phyloP scores from a whole-genome alignment of 2,888 invertebrate species.

The Hydrotaea cyrtoneurina region DNA sequence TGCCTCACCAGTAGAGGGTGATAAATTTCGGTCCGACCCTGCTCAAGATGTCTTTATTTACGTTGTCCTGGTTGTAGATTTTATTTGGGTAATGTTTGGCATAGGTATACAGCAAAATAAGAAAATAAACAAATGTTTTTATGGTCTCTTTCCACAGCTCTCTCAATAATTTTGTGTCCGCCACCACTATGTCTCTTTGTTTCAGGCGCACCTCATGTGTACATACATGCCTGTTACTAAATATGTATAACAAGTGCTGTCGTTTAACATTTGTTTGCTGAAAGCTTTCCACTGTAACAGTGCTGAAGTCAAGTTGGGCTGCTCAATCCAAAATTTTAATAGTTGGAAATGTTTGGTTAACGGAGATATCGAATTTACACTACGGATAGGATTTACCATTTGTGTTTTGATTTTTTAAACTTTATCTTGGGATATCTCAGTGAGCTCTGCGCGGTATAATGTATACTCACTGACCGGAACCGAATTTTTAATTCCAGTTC shows the following conservation, averaged over 20 bases:
- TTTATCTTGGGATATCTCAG: no score
- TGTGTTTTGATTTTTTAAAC: no score
- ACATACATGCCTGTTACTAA: background rate
- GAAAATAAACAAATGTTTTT: background rate
- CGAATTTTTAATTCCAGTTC: no score
- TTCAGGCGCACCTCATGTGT: background rate
- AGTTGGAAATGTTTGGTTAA: no score
- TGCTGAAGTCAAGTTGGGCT: background rate
- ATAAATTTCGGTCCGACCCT: background rate
- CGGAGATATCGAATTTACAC: background rate
- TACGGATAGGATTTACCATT: no score
- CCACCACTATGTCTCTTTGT: background rate
- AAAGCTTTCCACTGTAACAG: slow-evolving; percentile 8
- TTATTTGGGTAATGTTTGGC: background rate
- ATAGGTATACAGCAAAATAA: background rate
- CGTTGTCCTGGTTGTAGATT: background rate
- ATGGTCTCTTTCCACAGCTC: background rate
- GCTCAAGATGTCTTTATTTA: background rate
- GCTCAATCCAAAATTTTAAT: background rate
- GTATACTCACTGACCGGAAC: no score
- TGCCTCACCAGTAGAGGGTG: no score
- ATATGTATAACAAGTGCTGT: background rate
- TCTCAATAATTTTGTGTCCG: background rate
- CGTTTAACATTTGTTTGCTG: background rate
- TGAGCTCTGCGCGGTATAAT: no score